Evolutionary conservation across 1,140 invertebrate genomes (phyloP).

Genomic region (Zaprionus taronus): DNA sequence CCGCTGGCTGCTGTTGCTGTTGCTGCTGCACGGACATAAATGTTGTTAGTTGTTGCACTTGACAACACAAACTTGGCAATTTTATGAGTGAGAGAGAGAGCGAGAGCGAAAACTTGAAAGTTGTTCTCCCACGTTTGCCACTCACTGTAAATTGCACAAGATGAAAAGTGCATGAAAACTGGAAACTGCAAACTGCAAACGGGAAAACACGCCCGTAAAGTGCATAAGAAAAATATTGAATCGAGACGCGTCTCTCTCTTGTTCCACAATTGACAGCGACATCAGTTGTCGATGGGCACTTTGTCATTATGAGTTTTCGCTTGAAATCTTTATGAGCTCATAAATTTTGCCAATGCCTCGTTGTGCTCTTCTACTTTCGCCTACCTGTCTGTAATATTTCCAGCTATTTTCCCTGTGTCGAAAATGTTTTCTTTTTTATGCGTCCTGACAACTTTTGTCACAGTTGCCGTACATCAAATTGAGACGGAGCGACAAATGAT

Average conservation of each 20-base stretch:
- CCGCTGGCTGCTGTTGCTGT: too few species aligned
- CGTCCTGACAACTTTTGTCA: conserved; percentile 69
- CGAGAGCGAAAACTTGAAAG: conserved; percentile 61
- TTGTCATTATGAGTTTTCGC: conserved; percentile 59
- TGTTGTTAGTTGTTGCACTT: conserved; percentile 44
- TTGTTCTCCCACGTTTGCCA: conserved; percentile 51
- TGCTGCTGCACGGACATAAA: conserved; percentile 28
- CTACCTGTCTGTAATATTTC: conserved; percentile 34
- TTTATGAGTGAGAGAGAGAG: conserved; percentile 52
- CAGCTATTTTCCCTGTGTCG: conserved; percentile 24
- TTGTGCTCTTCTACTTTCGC: background rate
- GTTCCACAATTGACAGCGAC: conserved; percentile 46
- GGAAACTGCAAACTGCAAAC: conserved; percentile 12
- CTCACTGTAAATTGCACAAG: conserved; percentile 25
- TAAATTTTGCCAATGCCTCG: conserved; percentile 57
- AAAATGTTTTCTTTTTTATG: conserved; percentile 32
- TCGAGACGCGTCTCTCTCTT: background rate
- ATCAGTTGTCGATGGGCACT: conserved; percentile 41
- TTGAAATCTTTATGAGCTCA: conserved; percentile 74
- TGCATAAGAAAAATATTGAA: conserved; percentile 20
- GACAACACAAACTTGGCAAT: conserved; percentile 59
- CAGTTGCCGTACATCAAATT: conserved; percentile 74
- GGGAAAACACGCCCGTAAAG: conserved; percentile 9
- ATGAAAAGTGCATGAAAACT: conserved; percentile 20
- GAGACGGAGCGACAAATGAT: conserved; percentile 63